Evolutionary conservation across 2,113 vertebrate genomes (phyloP).

Genomic region (Zootoca vivipara): DNA sequence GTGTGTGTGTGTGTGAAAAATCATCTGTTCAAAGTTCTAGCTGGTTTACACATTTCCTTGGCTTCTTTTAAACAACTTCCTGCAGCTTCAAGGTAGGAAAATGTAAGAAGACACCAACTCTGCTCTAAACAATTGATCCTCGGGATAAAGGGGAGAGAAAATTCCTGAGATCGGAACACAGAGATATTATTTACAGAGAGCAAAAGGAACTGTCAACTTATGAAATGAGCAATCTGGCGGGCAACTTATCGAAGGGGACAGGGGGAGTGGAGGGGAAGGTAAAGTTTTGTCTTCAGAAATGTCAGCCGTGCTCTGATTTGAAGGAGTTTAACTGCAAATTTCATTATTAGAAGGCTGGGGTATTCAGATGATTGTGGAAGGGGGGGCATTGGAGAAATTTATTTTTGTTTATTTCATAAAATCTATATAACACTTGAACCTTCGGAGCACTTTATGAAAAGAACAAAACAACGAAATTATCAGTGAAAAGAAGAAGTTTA

Average conservation of each 20-base stretch:
- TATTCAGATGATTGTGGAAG: background rate
- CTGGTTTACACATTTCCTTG: conserved; percentile 65
- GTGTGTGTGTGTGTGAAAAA: no score
- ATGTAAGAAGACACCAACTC: conserved; percentile 58
- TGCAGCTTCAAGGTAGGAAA: conserved; percentile 45
- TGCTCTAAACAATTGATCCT: conserved; percentile 27
- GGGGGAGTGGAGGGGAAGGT: conserved; percentile 40
- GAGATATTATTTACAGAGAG: conserved; percentile 54
- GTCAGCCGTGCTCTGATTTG: background rate
- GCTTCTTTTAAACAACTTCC: conserved; percentile 33
- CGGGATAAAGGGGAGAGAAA: conserved; percentile 30
- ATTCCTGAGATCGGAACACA: conserved; percentile 16
- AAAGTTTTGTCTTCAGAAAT: background rate
- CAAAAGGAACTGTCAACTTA: conserved; percentile 41
- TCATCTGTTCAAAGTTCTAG: conserved; percentile 22
- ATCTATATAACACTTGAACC: no score
- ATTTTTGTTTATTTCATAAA: background rate
- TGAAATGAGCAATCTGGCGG: conserved; percentile 57
- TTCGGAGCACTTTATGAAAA: no score
- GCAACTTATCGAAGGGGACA: conserved; percentile 53
- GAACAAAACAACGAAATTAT: no score
- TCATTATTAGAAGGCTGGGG: background rate
- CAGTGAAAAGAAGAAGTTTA: no score
- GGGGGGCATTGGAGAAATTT: background rate
- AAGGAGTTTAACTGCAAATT: background rate